Percentiles rank a stretch among this genome's conserved stretches.
Conservation (phyloP, 2,888 invertebrate species). For the Himalopsyche kuldschensis region DNA sequence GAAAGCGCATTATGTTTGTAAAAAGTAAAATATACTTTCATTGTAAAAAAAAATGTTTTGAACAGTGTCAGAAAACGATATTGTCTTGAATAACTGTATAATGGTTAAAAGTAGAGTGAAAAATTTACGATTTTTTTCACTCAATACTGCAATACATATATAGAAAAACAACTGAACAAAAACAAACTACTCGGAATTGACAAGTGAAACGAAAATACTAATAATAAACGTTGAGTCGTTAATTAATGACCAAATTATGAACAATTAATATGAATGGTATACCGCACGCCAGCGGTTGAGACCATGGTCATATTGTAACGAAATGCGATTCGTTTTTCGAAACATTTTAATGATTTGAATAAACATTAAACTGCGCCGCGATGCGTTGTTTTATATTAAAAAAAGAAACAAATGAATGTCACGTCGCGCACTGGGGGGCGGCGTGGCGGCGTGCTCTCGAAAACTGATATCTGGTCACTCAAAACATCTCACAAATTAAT, state of each 20-base stretch:
- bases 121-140: background rate
- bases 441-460: slow-evolving; percentile 50
- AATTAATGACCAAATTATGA: slow-evolving; percentile 23
- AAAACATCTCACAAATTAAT: background rate
- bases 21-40: slow-evolving; percentile 11
- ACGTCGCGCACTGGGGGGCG: slow-evolving; percentile 59
- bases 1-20: background rate
- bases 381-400: slow-evolving; percentile 3
- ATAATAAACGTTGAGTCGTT: slow-evolving; percentile 11
- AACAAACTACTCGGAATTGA: slow-evolving; percentile 21
- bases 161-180: background rate
- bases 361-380: background rate
- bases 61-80: background rate
- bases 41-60: slow-evolving; percentile 1
- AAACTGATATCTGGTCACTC: background rate
- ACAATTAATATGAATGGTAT: slow-evolving; percentile 9
- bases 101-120: background rate
- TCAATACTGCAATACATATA: background rate
- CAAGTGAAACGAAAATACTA: slow-evolving; percentile 2
- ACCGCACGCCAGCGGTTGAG: slow-evolving; percentile 12
- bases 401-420: slow-evolving; percentile 41
- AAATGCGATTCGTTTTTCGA: slow-evolving; percentile 14
- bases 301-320: slow-evolving; percentile 7
- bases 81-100: background rate
- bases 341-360: slow-evolving; percentile 27